Evolutionary conservation across 2,888 invertebrate species (phyloP).

Genomic region (Alcis repandata): DNA sequence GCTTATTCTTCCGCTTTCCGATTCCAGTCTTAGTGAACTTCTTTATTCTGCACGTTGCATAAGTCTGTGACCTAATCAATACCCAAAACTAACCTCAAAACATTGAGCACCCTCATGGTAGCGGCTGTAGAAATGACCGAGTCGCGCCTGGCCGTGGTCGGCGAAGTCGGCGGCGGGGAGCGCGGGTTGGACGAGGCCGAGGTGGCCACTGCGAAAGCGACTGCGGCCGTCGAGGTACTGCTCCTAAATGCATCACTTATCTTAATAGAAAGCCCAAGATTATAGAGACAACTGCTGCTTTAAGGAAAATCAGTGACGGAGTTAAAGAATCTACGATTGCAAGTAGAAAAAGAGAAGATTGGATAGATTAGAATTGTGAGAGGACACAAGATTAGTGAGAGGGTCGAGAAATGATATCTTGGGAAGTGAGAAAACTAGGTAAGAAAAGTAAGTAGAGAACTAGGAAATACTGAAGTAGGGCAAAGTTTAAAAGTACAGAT

Average conservation of each 20-base stretch:
- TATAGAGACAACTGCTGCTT: not conserved
- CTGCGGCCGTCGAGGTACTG: constrained; percentile 94
- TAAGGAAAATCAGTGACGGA: constrained; percentile 9
- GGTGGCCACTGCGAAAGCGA: constrained; percentile 96
- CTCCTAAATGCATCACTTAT: constrained; percentile 85
- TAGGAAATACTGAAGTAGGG: not conserved
- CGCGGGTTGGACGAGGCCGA: constrained; percentile 94
- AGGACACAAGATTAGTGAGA: not conserved
- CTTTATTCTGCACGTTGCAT: too few relatives aligned
- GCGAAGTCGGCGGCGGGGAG: constrained; percentile 86
- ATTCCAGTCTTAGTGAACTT: too few relatives aligned
- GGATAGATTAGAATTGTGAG: too few relatives aligned
- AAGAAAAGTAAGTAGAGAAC: not conserved
- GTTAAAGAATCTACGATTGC: not conserved
- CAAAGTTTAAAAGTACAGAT: not conserved
- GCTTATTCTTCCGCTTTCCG: too few relatives aligned
- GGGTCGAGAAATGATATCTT: not conserved
- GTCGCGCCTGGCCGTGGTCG: constrained; percentile 86
- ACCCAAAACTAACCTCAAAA: constrained; percentile 85
- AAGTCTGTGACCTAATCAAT: not conserved
- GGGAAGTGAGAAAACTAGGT: not conserved
- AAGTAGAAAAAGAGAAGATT: not conserved
- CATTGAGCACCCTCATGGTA: constrained; percentile 96
- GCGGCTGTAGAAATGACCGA: constrained; percentile 96
- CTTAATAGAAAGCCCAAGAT: constrained; percentile 4